Conservation (phyloP, 2,113 vertebrate species). For the Madoqua kirkii region DNA sequence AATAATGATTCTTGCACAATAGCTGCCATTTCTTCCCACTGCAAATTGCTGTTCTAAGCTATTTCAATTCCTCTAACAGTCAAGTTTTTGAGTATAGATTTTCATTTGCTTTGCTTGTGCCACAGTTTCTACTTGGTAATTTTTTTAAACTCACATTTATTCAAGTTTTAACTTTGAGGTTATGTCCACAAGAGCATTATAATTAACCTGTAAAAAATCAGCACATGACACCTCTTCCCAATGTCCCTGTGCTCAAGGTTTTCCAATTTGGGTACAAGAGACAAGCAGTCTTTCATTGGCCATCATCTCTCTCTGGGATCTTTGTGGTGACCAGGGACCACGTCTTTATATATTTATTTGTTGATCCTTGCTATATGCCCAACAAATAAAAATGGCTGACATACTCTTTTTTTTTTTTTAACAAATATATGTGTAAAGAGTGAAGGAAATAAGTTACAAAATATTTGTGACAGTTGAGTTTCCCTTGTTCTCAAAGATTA, state of each 20-base stretch:
- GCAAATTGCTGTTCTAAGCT: neutral
- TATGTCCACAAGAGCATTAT: neutral
- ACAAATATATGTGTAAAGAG: neutral
- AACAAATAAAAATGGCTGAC: neutral
- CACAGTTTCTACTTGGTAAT: neutral
- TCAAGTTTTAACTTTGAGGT: neutral
- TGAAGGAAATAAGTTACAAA: neutral
- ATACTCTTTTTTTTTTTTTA: neutral
- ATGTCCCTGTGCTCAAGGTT: neutral
- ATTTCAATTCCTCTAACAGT: neutral
- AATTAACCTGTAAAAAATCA: neutral
- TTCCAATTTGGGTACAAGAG: neutral
- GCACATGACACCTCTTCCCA: neutral
- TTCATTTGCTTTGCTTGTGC: neutral
- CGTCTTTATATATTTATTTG: neutral
- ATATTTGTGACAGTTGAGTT: neutral
- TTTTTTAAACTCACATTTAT: neutral
- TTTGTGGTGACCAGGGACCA: neutral
- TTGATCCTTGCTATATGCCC: neutral
- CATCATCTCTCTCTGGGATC: neutral
- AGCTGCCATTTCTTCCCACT: neutral
- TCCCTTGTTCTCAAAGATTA: neutral
- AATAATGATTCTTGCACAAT: neutral
- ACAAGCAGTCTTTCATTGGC: neutral
- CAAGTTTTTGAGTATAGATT: neutral